These are phyloP conservation scores for Phylloscopus trochiloides DNA, from an alignment of 2,113 vertebrate species.

Conservation along the genomic window DNA sequence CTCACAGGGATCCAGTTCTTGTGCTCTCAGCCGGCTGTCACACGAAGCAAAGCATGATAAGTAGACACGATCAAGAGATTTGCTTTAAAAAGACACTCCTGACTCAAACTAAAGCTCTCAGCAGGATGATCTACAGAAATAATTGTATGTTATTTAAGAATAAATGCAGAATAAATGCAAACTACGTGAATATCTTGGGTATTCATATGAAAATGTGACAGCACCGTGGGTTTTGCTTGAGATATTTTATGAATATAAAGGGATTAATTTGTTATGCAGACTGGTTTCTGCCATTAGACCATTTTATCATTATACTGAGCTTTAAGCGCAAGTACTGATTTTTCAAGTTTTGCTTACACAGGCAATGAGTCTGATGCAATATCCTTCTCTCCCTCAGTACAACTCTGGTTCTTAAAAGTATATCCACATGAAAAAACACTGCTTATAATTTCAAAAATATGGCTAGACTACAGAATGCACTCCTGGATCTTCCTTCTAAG, in stretches of 20 bases:
- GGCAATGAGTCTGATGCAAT: background rate
- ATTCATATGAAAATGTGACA: slow-evolving; percentile 29
- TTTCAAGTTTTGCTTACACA: background rate
- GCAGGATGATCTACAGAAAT: background rate
- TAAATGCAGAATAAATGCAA: background rate
- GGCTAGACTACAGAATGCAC: background rate
- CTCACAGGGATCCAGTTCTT: background rate
- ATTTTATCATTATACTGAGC: background rate
- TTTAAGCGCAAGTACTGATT: background rate
- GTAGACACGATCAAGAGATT: background rate
- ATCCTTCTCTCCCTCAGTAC: background rate
- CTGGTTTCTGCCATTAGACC: background rate
- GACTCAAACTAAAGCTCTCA: background rate
- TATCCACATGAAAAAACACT: background rate
- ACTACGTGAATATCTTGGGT: background rate
- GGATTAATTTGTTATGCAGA: background rate
- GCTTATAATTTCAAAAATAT: background rate
- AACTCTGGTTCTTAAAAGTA: background rate
- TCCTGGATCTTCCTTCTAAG: background rate
- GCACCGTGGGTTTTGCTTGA: background rate
- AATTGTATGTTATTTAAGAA: slow-evolving; percentile 3
- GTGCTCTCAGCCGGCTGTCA: background rate
- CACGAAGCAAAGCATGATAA: background rate
- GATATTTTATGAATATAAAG: slow-evolving; percentile 10
- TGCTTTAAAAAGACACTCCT: background rate